phyloP scores from a whole-genome alignment of 2,888 invertebrate species.

The Pyrgus malvae region DNA sequence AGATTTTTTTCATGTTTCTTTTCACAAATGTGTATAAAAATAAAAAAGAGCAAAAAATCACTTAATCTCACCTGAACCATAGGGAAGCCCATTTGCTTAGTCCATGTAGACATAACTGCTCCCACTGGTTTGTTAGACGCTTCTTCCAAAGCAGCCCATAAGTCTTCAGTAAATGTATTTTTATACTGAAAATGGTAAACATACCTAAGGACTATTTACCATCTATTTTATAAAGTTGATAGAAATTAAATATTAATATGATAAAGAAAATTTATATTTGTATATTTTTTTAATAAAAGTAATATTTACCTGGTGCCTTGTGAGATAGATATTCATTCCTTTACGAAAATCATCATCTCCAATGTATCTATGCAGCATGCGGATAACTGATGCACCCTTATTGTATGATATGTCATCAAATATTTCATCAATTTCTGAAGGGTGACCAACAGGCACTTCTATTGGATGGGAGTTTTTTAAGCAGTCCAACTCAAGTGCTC shows the following conservation, averaged over 20 bases:
- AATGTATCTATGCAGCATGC: constrained; percentile 97
- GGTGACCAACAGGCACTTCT: constrained; percentile 96
- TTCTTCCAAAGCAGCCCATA: constrained; percentile 95
- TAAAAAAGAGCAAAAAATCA: too few relatives aligned
- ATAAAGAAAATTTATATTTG: not conserved
- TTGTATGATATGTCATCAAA: constrained; percentile 98
- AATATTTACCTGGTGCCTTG: constrained; percentile 84
- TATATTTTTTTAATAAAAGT: not conserved
- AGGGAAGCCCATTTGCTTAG: constrained; percentile 97
- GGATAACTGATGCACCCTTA: constrained; percentile 96
- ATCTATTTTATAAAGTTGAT: not conserved
- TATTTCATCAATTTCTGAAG: constrained; percentile 97
- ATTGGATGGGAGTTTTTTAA: constrained; percentile 97
- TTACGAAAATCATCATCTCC: constrained; percentile 95
- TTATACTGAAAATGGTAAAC: constrained; percentile 83
- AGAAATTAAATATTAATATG: not conserved
- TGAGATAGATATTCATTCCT: constrained; percentile 95
- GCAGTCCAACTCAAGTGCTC: constrained; percentile 93
- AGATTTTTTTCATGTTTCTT: too few relatives aligned
- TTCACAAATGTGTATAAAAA: too few relatives aligned
- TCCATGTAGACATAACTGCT: constrained; percentile 98
- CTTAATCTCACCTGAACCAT: constrained; percentile 81
- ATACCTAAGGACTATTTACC: too few relatives aligned
- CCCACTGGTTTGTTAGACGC: constrained; percentile 95
- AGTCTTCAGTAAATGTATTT: constrained; percentile 96